A percentile compares a stretch with the other conserved stretches of the same genome.
These are phyloP conservation scores for Pemphigus obesinymphae DNA, from an alignment of 1,140 invertebrate genomes.

Conservation along the genomic window DNA sequence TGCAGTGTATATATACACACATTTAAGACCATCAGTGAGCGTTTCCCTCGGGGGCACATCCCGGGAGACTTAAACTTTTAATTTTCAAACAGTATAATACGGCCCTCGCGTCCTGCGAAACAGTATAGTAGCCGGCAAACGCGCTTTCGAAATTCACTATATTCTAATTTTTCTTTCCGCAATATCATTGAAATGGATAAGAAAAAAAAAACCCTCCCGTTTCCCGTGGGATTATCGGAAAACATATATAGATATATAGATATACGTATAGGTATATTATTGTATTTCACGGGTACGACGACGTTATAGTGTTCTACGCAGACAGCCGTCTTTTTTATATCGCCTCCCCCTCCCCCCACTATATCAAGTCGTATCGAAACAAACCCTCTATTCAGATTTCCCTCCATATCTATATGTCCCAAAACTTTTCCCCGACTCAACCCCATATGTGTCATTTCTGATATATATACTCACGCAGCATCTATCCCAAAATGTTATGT, in stretches of 20 bases:
- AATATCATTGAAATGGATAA: slow-evolving; percentile 10
- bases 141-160: background rate
- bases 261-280: background rate
- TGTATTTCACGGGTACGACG: background rate
- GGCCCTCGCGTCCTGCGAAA: background rate
- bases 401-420: background rate
- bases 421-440: background rate
- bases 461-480: background rate
- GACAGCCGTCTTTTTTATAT: background rate
- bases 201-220: no score
- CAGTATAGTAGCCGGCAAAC: background rate
- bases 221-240: slow-evolving; percentile 14
- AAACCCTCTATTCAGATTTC: slow-evolving; percentile 21
- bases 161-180: slow-evolving; percentile 18
- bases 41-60: background rate
- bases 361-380: background rate
- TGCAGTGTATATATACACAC: background rate
- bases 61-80: slow-evolving; percentile 23
- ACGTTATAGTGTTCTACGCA: background rate
- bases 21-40: background rate
- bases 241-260: background rate
- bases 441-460: background rate
- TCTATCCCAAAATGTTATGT: background rate
- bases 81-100: slow-evolving; percentile 38
- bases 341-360: no score